A percentile compares a stretch with the other conserved stretches of the same genome.
Evolutionary conservation across 2,113 vertebrate species (phyloP).

Genomic region (Raja brachyura): DNA sequence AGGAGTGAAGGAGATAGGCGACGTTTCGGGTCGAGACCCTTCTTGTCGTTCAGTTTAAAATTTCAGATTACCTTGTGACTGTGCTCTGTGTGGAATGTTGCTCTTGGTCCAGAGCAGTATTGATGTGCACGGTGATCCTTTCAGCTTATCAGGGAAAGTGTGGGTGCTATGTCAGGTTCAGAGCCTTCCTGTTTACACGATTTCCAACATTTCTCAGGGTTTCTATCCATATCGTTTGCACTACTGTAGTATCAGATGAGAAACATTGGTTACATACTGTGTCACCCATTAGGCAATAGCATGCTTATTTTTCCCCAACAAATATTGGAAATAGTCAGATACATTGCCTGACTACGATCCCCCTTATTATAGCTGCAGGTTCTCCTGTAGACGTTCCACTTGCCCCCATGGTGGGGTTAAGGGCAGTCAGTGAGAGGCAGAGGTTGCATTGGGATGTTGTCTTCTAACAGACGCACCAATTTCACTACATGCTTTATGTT

Average conservation of each 20-base stretch:
- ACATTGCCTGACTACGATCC: not conserved
- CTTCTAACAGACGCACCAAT: not conserved
- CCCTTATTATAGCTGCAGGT: not conserved
- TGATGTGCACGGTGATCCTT: not conserved
- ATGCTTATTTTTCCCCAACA: not conserved
- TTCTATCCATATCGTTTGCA: not conserved
- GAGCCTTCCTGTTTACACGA: slow-evolving; percentile 15
- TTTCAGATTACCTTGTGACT: not conserved
- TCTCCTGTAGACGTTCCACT: not conserved
- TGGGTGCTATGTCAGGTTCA: not conserved
- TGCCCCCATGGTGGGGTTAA: not conserved
- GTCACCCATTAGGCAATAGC: too few relatives aligned
- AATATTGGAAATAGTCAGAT: not conserved
- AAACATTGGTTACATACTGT: not conserved
- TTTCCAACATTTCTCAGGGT: slow-evolving; percentile 14
- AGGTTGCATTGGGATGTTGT: not conserved
- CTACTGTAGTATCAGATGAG: not conserved
- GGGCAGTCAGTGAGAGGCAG: not conserved
- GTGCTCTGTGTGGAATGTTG: not conserved
- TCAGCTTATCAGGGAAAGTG: not conserved
- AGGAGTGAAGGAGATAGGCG: too few relatives aligned
- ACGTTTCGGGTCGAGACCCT: too few relatives aligned
- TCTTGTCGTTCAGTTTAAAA: not conserved
- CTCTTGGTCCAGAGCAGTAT: not conserved
- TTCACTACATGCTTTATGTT: not conserved